These are phyloP conservation scores for Lamellibrachia columna DNA, from an alignment of 2,888 invertebrate genomes.

Conservation along the genomic window DNA sequence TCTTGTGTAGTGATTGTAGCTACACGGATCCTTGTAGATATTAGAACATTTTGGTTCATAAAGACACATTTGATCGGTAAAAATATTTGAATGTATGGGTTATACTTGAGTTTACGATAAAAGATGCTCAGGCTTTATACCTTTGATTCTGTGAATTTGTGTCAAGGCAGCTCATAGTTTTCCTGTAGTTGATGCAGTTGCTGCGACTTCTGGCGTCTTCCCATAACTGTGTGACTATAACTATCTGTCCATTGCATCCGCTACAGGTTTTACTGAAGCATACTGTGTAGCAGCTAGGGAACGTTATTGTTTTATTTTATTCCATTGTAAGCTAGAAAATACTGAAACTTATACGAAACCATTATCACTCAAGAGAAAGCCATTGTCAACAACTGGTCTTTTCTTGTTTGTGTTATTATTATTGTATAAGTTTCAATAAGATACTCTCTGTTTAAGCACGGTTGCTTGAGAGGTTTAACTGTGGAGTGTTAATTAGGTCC, in stretches of 20 bases:
- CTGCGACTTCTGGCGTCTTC: not conserved
- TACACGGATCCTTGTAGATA: too few species aligned
- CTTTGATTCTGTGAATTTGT: not conserved
- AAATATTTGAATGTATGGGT: too few species aligned
- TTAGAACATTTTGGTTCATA: too few species aligned
- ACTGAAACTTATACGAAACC: not conserved
- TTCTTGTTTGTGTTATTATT: not conserved
- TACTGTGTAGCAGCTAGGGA: not conserved
- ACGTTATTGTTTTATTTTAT: not conserved
- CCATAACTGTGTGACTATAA: not conserved
- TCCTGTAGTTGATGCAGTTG: not conserved
- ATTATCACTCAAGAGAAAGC: not conserved
- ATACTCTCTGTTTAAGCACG: not conserved
- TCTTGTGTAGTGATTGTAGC: too few species aligned
- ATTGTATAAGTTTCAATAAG: not conserved
- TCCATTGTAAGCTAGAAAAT: not conserved
- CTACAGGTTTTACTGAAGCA: not conserved
- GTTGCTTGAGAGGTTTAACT: not conserved
- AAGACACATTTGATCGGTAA: too few species aligned
- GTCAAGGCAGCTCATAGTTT: not conserved
- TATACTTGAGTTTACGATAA: too few species aligned
- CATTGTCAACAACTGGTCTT: not conserved
- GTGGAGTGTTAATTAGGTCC: not conserved
- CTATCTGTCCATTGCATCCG: not conserved
- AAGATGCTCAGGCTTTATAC: too few species aligned